Conservation (phyloP, 2,888 invertebrate species). For the Tipula confusa region DNA sequence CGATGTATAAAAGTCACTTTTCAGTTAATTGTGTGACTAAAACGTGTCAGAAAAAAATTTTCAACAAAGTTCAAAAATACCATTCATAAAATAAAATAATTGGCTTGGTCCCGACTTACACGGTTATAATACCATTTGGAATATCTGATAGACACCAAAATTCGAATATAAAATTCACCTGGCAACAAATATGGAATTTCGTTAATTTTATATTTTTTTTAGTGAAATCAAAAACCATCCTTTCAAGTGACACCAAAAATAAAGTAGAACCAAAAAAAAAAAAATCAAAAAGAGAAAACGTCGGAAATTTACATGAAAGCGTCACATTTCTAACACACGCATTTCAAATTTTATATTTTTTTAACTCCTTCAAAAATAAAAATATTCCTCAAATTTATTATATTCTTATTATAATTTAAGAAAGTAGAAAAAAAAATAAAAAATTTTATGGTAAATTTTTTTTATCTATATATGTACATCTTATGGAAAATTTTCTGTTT, state of each 20-base stretch:
- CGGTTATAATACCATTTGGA: too few relatives aligned
- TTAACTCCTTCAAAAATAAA: background rate
- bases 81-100: too few relatives aligned
- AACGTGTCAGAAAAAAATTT: too few relatives aligned
- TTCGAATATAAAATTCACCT: too few relatives aligned
- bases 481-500: background rate
- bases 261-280: background rate
- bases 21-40: too few relatives aligned
- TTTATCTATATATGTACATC: background rate
- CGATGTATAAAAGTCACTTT: too few relatives aligned
- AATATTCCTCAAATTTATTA: background rate
- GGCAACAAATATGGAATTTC: too few relatives aligned
- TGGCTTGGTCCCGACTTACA: too few relatives aligned
- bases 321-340: conserved; percentile 20
- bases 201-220: too few relatives aligned
- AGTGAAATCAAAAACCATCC: conserved; percentile 12
- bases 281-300: background rate
- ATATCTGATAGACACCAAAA: too few relatives aligned
- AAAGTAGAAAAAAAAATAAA: background rate
- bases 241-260: background rate
- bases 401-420: conserved; percentile 20
- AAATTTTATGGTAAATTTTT: background rate
- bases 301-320: background rate
- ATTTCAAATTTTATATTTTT: background rate
- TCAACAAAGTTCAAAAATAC: too few relatives aligned